These are phyloP conservation scores for Sycophila sp. DNA, from an alignment of 1,140 invertebrate genomes.

Conservation along the genomic window DNA sequence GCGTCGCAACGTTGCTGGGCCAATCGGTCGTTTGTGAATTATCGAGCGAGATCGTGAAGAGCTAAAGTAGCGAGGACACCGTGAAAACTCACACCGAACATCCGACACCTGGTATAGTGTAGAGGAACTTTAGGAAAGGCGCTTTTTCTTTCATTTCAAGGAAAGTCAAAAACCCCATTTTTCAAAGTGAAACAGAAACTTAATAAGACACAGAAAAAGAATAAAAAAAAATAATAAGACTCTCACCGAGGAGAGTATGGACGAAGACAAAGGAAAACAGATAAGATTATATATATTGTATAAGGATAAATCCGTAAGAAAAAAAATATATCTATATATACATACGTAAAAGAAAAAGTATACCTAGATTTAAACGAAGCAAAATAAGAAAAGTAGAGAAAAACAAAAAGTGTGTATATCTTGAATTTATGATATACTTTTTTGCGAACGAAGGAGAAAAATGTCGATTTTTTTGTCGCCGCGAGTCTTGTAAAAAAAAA, in stretches of 20 bases:
- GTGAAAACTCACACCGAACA: too few relatives aligned
- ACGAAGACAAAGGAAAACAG: conserved; percentile 37
- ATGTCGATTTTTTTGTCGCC: not conserved
- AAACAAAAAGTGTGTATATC: conserved; percentile 1
- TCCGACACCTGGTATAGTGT: too few relatives aligned
- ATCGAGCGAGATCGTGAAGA: too few relatives aligned
- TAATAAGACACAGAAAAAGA: too few relatives aligned
- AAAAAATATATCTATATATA: conserved; percentile 41
- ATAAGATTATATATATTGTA: conserved; percentile 41
- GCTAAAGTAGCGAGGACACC: too few relatives aligned
- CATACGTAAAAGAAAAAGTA: conserved; percentile 40
- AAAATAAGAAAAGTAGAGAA: conserved; percentile 29
- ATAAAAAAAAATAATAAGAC: too few relatives aligned
- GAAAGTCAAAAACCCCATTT: conserved; percentile 38
- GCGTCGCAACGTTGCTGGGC: too few relatives aligned
- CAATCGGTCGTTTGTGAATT: too few relatives aligned
- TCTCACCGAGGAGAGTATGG: conserved; percentile 35
- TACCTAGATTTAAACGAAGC: conserved; percentile 39
- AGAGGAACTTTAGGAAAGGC: too few relatives aligned
- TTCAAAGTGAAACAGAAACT: too few relatives aligned
- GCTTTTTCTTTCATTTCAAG: too few relatives aligned
- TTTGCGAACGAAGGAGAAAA: conserved; percentile 6
- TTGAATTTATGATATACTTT: conserved; percentile 4
- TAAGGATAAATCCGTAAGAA: conserved; percentile 38
- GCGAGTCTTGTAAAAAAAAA: not conserved